phyloP scores from a whole-genome alignment of 2,113 vertebrate species.

The Holacanthus passer region DNA sequence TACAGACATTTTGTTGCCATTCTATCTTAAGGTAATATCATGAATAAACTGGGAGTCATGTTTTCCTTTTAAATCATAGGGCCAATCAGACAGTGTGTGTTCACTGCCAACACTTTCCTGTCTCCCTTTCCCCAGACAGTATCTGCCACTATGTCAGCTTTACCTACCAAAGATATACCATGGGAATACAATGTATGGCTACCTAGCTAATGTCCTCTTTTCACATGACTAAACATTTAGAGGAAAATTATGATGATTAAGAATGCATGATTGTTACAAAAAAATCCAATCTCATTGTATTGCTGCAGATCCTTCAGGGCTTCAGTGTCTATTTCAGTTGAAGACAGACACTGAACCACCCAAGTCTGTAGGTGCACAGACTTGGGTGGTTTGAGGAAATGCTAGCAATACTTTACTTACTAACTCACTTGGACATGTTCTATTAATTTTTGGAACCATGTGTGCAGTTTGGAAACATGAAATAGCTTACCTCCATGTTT shows the following conservation, averaged over 20 bases:
- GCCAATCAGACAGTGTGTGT: neutral
- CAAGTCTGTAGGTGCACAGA: neutral
- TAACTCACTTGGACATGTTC: neutral
- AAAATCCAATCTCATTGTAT: too few relatives aligned
- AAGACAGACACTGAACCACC: neutral
- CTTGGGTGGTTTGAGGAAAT: neutral
- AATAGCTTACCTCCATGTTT: conserved; percentile 83
- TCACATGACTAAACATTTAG: too few relatives aligned
- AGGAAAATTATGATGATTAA: too few relatives aligned
- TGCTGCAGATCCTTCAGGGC: neutral
- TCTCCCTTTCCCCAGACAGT: neutral
- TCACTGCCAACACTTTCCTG: neutral
- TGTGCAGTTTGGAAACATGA: neutral
- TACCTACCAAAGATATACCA: neutral
- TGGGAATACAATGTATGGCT: neutral
- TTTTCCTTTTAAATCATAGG: neutral
- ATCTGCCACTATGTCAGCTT: neutral
- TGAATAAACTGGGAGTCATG: neutral
- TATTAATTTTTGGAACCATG: neutral
- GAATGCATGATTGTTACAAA: too few relatives aligned
- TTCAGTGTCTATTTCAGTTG: neutral
- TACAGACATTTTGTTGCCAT: too few relatives aligned
- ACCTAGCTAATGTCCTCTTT: neutral
- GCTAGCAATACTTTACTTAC: neutral
- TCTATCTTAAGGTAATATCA: neutral